phyloP scores from a whole-genome alignment of 2,113 vertebrate species.

The Catagonus wagneri region DNA sequence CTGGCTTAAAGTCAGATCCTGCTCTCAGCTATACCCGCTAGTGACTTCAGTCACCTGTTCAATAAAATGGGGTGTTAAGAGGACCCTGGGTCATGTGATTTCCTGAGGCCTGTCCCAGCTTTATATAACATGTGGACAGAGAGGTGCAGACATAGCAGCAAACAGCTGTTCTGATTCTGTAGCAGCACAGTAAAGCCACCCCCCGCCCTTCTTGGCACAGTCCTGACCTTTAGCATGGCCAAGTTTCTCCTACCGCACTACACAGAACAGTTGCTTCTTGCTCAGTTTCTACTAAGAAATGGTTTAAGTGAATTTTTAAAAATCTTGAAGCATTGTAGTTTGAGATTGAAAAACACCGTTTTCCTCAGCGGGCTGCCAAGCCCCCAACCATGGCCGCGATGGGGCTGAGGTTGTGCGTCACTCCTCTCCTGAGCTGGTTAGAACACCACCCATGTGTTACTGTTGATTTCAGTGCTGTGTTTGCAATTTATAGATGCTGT shows the following conservation, averaged over 20 bases:
- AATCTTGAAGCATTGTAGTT: background rate
- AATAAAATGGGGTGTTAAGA: background rate
- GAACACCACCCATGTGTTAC: background rate
- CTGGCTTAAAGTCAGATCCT: background rate
- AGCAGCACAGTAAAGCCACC: background rate
- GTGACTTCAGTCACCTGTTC: background rate
- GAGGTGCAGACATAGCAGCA: too few species aligned
- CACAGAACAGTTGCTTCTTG: background rate
- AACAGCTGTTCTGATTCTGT: background rate
- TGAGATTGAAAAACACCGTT: background rate
- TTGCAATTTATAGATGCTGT: background rate
- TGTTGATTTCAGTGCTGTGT: background rate
- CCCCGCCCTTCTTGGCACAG: background rate
- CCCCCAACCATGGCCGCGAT: background rate
- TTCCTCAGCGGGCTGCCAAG: background rate
- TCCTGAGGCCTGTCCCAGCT: background rate
- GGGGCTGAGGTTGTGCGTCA: background rate
- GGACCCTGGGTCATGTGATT: background rate
- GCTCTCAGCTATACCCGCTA: too few species aligned
- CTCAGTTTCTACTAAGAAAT: background rate
- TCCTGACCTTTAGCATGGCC: background rate
- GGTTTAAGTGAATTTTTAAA: background rate
- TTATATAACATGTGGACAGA: background rate
- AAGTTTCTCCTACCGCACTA: background rate
- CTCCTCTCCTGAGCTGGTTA: background rate